Base-by-base conservation (phyloP, 2,113 vertebrate species). In the Diadophis punctatus region DNA sequence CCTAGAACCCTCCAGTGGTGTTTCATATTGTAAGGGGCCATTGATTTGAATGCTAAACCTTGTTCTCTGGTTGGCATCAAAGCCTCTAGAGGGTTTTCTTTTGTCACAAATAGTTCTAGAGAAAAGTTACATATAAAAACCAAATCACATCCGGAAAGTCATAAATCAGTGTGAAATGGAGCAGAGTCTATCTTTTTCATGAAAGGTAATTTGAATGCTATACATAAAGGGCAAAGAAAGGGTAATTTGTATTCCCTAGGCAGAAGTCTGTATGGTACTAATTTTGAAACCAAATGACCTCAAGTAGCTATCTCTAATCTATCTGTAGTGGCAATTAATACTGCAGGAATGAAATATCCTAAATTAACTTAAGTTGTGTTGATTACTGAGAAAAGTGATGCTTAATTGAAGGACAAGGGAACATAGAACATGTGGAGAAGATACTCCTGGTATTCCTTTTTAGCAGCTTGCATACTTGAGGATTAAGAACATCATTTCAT, bases 251-350 rank as follows among this genome's bases (percentile, higher is more conserved):
- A 7, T 68, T 92, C 51, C 87, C 89, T 68, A 16, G 80, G 89
- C 25, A 86, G 55, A 90, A 89, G 84, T 16, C 0, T 51, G 27
- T 60, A 87, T 46, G 43, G 63, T 85, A 39, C 0, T 16, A 90
- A 18, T 53, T 80, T 88, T 86, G 74, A 60, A 68, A 18, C 7
- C 58, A 87, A 87, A 56, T 53, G 91, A 94, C 8, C 22, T 88
- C 94, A 90, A 89, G 88, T 22, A 25, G 27, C 58, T 94, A 86
- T 56, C 86, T 93, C 39, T 89, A 91, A 91, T 0, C 46, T 89
- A 27, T 14, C 89, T 89, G 58, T 91, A 91, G 43, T 91, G 90
- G 30, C 55, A 91, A 56, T 91, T 86, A 60, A 86, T 86, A 30
- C 87, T 4, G 0, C 22, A 68, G 49, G 39, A 88, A 34, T 49